Conservation (phyloP, 2,888 invertebrate species). For the Pristionchus mayeri region DNA sequence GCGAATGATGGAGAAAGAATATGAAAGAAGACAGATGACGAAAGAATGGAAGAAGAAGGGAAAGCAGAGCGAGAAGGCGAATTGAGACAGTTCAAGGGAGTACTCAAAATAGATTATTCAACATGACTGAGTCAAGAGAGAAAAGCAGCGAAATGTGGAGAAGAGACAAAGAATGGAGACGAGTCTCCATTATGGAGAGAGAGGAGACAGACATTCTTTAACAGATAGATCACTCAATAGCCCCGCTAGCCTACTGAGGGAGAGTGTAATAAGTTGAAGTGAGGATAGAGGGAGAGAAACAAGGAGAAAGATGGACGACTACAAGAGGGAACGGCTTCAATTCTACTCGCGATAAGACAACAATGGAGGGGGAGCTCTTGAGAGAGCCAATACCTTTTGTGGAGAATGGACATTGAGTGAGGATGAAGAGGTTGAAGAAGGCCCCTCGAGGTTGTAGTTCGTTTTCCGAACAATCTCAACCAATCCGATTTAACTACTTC, state of each 20-base stretch:
- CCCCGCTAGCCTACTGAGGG: background rate
- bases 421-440: conserved; percentile 47
- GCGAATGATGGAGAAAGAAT: background rate
- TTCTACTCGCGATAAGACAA: conserved; percentile 27
- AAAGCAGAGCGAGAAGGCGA: conserved; percentile 26
- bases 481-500: background rate
- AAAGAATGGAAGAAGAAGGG: conserved; percentile 16
- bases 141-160: conserved; percentile 3
- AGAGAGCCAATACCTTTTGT: conserved; percentile 40
- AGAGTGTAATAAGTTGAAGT: conserved; percentile 49
- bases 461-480: background rate
- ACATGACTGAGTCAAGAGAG: conserved; percentile 45
- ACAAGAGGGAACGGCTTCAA: conserved; percentile 38
- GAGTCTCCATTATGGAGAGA: background rate
- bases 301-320: conserved; percentile 24
- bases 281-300: conserved; percentile 33
- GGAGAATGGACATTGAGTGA: conserved; percentile 43
- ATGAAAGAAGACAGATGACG: background rate
- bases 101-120: conserved; percentile 46
- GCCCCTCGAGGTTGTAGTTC: conserved; percentile 28
- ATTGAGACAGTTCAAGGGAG: conserved; percentile 42
- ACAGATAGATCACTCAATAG: conserved; percentile 37
- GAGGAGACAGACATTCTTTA: conserved; percentile 4
- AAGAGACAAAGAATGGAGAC: conserved; percentile 1
- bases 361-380: conserved; percentile 27